Conservation (phyloP, 2,113 vertebrate species). For the Grantiella picta region DNA sequence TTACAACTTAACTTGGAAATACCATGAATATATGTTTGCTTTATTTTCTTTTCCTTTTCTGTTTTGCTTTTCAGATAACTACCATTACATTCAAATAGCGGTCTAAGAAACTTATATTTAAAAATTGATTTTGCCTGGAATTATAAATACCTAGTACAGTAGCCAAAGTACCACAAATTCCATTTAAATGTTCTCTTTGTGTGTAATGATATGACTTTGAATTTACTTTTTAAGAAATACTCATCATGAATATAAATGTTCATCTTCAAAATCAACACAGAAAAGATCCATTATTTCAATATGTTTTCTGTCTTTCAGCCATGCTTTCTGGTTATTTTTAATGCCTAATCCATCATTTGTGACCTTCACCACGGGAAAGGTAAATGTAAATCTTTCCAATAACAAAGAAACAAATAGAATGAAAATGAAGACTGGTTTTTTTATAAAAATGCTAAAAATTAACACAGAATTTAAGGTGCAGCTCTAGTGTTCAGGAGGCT, state of each 20-base stretch:
- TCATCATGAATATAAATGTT: neutral
- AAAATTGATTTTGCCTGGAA: neutral
- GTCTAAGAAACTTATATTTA: neutral
- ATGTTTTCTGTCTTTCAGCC: constrained; percentile 19
- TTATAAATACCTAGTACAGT: neutral
- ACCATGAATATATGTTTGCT: neutral
- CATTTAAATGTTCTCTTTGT: neutral
- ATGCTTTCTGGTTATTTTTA: constrained; percentile 35
- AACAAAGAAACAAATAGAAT: constrained; percentile 50
- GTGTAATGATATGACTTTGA: neutral
- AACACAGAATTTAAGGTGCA: neutral
- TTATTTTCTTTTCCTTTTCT: too few species aligned
- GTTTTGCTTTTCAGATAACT: neutral
- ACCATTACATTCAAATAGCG: neutral
- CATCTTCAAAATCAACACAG: constrained; percentile 1
- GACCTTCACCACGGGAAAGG: constrained; percentile 57
- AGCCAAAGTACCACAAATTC: neutral
- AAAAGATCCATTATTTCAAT: neutral
- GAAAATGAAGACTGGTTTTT: constrained; percentile 47
- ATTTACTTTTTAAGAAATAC: constrained; percentile 28
- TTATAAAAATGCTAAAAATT: neutral
- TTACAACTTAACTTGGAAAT: neutral
- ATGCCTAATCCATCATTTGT: constrained; percentile 59
- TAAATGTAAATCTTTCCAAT: constrained; percentile 63
- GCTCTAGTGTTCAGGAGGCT: neutral